Base-by-base conservation (phyloP, 2,888 invertebrate genomes). In the Agrotis puta region DNA sequence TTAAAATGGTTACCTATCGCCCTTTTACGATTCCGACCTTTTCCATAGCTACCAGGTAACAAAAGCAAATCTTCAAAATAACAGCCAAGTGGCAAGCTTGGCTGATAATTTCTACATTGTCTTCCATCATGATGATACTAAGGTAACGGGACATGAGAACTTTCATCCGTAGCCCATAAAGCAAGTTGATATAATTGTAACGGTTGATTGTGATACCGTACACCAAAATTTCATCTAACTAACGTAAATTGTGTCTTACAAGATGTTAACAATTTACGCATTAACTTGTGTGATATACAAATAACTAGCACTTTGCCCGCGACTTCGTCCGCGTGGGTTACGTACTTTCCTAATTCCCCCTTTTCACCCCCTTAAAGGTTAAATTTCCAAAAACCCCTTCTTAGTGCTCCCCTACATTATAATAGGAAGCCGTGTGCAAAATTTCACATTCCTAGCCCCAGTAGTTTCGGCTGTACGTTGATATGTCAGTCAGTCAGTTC, bases 131-230 rank as follows among this genome's bases (percentile, higher is more conserved):
- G 57, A 54, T 54, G 24, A 53, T 33, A 43, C 65, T 45, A 33
- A 63, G 58, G 45, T 48, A 72, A 53, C 53, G 53, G 48, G 51
- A 73, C 58, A 27, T 73, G 53, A 62, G 62, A 79, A 79, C 56
- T 74, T 70, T 70, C 39, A 54, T 70, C 27, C 50, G 56, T 48
- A 62, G 22, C 56, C 50, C 33, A 39, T 47, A 16, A 39, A 71
- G 22, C 39, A 39, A 75, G 59, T 77, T 61, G 43, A 22, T 67
- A 39, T 74, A 68, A 54, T n/a, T 67, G 27, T 77, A 75, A 70
- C 64, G 62, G 64, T 63, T 66, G 22, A 64, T 65, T 69, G 45
- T 57, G 59, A 64, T 62, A 71, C 77, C 71, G 78, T 77, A 61
- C 50, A 64, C 56, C 22, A 22, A 64, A 75, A 62, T 24, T 61